Evolutionary conservation across 2,797 vertebrate species (phyloP).

Genomic region (Ctenosaura bakeri): DNA sequence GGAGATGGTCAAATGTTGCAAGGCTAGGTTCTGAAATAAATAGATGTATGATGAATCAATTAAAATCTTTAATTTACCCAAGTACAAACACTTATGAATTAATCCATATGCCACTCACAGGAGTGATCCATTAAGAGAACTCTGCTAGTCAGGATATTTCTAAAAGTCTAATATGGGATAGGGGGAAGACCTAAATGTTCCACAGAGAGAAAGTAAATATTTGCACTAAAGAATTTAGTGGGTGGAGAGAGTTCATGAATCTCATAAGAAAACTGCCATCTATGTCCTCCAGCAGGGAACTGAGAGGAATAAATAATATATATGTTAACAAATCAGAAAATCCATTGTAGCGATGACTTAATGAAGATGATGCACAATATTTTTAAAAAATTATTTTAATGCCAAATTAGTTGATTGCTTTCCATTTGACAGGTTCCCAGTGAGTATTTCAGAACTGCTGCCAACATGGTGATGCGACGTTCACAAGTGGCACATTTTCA

Average conservation of each 20-base stretch:
- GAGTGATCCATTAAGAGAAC: background rate
- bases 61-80: background rate
- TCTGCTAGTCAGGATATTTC: background rate
- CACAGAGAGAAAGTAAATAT: background rate
- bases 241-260: background rate
- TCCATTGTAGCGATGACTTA: background rate
- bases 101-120: background rate
- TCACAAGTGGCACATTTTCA: background rate
- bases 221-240: background rate
- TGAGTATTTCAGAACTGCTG: background rate
- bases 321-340: too few relatives aligned
- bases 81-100: background rate
- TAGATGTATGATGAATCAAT: constrained; percentile 21
- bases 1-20: constrained; percentile 86
- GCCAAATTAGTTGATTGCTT: background rate
- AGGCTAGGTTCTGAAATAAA: constrained; percentile 88
- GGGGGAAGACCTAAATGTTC: background rate
- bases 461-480: too few relatives aligned
- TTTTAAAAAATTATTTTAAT: background rate
- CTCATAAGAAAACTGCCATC: too few relatives aligned
- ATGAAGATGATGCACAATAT: background rate
- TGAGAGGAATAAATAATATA: too few relatives aligned
- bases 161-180: background rate
- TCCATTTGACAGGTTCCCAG: too few relatives aligned
- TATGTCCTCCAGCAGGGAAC: too few relatives aligned